Evolutionary conservation across 2,113 vertebrate genomes (phyloP).

Genomic region (Cynopterus brachyotis): DNA sequence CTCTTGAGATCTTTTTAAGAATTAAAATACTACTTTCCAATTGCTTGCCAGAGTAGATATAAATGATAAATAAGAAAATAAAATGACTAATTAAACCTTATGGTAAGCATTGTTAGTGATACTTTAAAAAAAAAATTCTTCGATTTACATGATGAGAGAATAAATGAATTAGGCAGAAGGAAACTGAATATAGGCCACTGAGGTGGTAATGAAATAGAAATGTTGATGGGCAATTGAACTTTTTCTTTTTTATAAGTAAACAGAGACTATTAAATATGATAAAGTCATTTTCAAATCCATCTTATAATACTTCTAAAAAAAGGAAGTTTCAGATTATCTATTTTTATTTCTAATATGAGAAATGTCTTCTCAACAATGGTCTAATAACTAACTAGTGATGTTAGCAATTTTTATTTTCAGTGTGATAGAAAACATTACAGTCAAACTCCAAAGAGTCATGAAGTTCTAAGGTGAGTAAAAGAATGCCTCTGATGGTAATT

Average conservation of each 20-base stretch:
- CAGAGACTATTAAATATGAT: conserved; percentile 29
- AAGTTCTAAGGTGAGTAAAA: neutral
- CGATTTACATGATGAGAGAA: neutral
- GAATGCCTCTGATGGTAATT: neutral
- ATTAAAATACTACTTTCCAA: neutral
- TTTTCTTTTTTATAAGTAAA: conserved; percentile 17
- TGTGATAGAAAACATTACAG: neutral
- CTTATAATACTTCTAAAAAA: neutral
- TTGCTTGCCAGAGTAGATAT: conserved; percentile 10
- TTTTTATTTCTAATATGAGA: conserved; percentile 37
- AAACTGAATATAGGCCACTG: neutral
- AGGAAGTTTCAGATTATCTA: neutral
- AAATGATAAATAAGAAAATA: conserved; percentile 9
- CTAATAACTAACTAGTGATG: conserved; percentile 27
- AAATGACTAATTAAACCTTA: neutral
- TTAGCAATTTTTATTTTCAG: neutral
- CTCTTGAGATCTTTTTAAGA: neutral
- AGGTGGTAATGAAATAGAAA: neutral
- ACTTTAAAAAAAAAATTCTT: neutral
- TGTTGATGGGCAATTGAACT: neutral
- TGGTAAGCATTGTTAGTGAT: neutral
- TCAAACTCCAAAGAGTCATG: neutral
- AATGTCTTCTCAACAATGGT: conserved; percentile 27
- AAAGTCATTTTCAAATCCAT: conserved; percentile 41
- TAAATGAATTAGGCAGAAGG: neutral